These are phyloP conservation scores for Parnassius mnemosyne DNA, from an alignment of 2,888 invertebrate species.

Conservation along the genomic window DNA sequence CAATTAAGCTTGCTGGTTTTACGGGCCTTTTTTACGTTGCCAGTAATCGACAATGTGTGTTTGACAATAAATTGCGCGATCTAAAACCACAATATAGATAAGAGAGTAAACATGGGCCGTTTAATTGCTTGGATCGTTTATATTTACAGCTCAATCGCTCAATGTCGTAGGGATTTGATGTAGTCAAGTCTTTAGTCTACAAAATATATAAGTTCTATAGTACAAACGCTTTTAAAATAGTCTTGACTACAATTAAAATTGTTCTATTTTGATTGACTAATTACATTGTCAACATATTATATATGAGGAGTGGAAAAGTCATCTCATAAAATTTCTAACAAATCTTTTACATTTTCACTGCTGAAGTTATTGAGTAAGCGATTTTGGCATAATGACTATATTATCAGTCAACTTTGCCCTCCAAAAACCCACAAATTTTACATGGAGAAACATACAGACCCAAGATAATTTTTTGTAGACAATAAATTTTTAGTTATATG, in stretches of 20 bases:
- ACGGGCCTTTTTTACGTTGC: constrained; percentile 31
- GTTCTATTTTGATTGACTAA: too few relatives aligned
- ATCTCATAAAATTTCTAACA: too few relatives aligned
- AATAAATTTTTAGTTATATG: too few relatives aligned
- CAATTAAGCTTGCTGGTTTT: constrained; percentile 33
- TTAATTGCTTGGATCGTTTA: constrained; percentile 35
- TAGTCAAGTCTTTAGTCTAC: constrained; percentile 5
- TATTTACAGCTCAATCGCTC: constrained; percentile 44
- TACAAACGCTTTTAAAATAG: neutral
- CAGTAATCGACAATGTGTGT: constrained; percentile 37
- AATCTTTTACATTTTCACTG: too few relatives aligned
- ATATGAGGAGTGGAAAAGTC: too few relatives aligned
- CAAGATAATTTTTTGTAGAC: too few relatives aligned
- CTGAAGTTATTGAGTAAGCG: too few relatives aligned
- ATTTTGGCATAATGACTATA: too few relatives aligned
- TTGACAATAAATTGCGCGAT: constrained; percentile 36
- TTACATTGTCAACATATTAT: too few relatives aligned
- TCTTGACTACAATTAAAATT: neutral
- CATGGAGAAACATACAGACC: too few relatives aligned
- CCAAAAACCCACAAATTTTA: too few relatives aligned
- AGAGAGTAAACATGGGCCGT: constrained; percentile 33
- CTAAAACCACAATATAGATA: constrained; percentile 40
- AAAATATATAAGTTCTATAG: constrained; percentile 1
- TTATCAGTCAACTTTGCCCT: too few relatives aligned
- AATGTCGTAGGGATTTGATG: constrained; percentile 35